Evolutionary conservation across 2,113 vertebrate species (phyloP), one percentile per base, ranked within the genome.

Genomic region (Peromyscus leucopus): DNA sequence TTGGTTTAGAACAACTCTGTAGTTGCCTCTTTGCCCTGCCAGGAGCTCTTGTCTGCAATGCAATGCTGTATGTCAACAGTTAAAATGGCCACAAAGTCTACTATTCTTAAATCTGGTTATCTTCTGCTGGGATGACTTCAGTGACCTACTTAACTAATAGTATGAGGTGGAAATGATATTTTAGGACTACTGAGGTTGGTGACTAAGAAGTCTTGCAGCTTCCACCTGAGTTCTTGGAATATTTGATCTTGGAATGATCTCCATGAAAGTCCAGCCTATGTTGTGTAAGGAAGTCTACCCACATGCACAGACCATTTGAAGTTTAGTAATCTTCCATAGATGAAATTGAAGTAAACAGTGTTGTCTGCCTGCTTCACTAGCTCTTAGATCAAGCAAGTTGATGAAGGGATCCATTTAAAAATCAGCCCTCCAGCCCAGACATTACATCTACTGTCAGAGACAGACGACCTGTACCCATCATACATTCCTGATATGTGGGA

Each of bases 311-410:
- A n/a, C 22, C 42, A 63, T 0, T 12, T 65, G 31, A 15, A 3
- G 24, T 80, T 28, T 55, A 12, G 48, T 26, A 1, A 0, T 87
- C 2, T 74, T 48, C 2, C 5, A 57, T 4, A 5, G 2, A 9
- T 67, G 74, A 48, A 36, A 21, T 74, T 17, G 74, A 0, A 19
- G 36, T 0, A 65, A 76, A 24, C 21, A 48, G 28, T 7, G 9
- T 24, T 57, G 21, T 36, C 39, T 46, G 3, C 10, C 7, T 6
- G 19, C 31, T 17, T 17, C 51, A 4, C 11, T 69, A 16, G 36
- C 9, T 71, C 57, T 69, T 42, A 36, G 28, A 24, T 33, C 15
- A 17, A 11, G 1, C n/a, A 87, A 21, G 17, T 19, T 61, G 21
- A 39, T 19, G 55, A 76, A 85, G 33, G 42, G 13, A 2, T 5